These are phyloP conservation scores for Athalia circularis DNA, from an alignment of 2,888 invertebrate species.

Conservation along the genomic window DNA sequence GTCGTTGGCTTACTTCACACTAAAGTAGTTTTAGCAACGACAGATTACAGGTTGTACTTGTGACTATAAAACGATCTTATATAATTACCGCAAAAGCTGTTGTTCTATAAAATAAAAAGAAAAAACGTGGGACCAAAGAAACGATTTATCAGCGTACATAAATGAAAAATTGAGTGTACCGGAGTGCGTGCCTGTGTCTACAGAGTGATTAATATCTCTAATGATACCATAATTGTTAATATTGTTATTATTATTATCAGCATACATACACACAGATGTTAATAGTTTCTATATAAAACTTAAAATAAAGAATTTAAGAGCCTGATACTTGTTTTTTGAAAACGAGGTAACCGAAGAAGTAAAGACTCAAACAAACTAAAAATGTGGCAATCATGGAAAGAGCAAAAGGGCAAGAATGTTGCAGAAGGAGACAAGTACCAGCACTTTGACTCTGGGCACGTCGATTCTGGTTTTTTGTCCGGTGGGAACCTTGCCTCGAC, in stretches of 20 bases:
- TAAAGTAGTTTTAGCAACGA: too few relatives aligned
- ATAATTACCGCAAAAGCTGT: too few relatives aligned
- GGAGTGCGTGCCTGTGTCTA: not conserved
- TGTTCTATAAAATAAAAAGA: not conserved
- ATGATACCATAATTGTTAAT: not conserved
- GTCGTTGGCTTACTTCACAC: too few relatives aligned
- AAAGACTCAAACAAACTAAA: not conserved
- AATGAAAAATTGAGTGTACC: too few relatives aligned
- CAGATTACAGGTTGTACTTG: too few relatives aligned
- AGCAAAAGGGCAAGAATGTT: slow-evolving; percentile 56
- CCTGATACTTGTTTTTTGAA: not conserved
- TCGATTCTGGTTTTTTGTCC: slow-evolving; percentile 67
- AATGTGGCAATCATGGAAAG: slow-evolving; percentile 41
- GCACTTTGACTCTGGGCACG: slow-evolving; percentile 57
- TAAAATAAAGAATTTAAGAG: not conserved
- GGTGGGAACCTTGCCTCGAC: slow-evolving; percentile 56
- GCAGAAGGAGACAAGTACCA: slow-evolving; percentile 55
- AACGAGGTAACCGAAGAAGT: not conserved
- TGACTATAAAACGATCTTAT: too few relatives aligned
- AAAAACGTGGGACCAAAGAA: slow-evolving; percentile 24
- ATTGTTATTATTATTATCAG: not conserved
- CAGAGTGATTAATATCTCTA: slow-evolving; percentile 12
- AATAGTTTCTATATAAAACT: not conserved
- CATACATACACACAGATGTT: not conserved
- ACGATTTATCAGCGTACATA: too few relatives aligned